These are phyloP conservation scores for Epinotia demarniana DNA, from an alignment of 2,888 invertebrate species.

Conservation along the genomic window DNA sequence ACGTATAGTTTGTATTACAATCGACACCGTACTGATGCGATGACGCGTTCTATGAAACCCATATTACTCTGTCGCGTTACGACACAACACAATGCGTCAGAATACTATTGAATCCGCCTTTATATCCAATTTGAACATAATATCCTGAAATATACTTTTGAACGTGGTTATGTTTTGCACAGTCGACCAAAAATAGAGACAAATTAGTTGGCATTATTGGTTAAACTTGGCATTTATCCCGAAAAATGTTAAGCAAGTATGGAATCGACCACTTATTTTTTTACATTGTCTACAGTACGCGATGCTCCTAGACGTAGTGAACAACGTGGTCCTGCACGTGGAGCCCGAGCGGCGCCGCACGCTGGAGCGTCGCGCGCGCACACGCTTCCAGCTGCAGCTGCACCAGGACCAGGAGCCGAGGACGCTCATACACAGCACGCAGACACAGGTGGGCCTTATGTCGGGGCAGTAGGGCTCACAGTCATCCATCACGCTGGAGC, in stretches of 20 bases:
- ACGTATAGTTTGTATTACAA: neutral
- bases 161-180: too few species aligned
- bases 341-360: constrained; percentile 98
- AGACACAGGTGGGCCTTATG: constrained; percentile 87
- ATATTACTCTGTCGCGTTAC: too few species aligned
- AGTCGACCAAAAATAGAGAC: too few species aligned
- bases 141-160: too few species aligned
- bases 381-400: constrained; percentile 97
- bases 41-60: neutral
- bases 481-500: constrained; percentile 87
- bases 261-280: neutral
- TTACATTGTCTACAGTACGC: constrained; percentile 87
- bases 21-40: neutral
- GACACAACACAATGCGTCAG: too few species aligned
- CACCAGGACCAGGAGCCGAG: constrained; percentile 96
- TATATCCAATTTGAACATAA: too few species aligned
- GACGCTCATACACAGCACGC: constrained; percentile 95
- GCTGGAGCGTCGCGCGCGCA: constrained; percentile 93
- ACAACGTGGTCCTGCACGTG: constrained; percentile 97
- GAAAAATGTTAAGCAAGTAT: too few species aligned
- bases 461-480: too few species aligned
- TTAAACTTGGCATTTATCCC: too few species aligned
- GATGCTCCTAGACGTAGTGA: constrained; percentile 98
- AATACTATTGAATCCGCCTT: too few species aligned
- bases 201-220: too few species aligned